phyloP scores from a whole-genome alignment of 2,797 vertebrate genomes.

The Gambusia yucatana region DNA sequence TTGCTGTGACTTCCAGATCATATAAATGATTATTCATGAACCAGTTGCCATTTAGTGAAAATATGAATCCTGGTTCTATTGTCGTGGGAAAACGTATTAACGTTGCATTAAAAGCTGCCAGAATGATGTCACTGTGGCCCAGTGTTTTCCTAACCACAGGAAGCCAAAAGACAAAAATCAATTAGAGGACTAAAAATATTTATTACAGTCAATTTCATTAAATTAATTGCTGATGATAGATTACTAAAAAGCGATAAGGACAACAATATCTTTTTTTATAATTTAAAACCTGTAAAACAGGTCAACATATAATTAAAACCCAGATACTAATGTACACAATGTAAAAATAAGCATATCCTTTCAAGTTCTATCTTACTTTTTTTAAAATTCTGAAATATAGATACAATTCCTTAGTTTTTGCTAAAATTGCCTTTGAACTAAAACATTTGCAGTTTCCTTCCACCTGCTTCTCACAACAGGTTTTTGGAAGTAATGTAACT shows the following conservation, averaged over 20 bases:
- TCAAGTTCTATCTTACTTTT: not conserved
- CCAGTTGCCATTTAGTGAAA: conserved; percentile 58
- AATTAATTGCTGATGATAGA: not conserved
- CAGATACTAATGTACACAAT: not conserved
- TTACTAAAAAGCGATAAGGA: not conserved
- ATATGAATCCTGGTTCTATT: conserved; percentile 64
- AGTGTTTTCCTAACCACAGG: conserved; percentile 26
- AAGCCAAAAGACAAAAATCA: not conserved
- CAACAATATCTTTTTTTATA: not conserved
- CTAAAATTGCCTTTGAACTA: not conserved
- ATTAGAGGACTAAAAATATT: not conserved
- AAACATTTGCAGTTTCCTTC: not conserved
- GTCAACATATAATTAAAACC: not conserved
- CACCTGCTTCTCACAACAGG: not conserved
- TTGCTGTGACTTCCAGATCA: conserved; percentile 57
- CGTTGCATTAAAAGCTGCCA: conserved; percentile 14
- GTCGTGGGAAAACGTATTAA: conserved; percentile 59
- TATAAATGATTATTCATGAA: conserved; percentile 50
- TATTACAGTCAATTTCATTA: conserved; percentile 10
- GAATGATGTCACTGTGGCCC: conserved; percentile 12
- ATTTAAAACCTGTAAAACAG: not conserved
- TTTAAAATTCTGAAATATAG: not conserved
- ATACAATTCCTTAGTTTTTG: not conserved
- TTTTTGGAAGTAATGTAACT: not conserved
- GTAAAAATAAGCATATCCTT: not conserved